Conservation (phyloP, 2,888 invertebrate genomes). For the Fragum sueziense region DNA sequence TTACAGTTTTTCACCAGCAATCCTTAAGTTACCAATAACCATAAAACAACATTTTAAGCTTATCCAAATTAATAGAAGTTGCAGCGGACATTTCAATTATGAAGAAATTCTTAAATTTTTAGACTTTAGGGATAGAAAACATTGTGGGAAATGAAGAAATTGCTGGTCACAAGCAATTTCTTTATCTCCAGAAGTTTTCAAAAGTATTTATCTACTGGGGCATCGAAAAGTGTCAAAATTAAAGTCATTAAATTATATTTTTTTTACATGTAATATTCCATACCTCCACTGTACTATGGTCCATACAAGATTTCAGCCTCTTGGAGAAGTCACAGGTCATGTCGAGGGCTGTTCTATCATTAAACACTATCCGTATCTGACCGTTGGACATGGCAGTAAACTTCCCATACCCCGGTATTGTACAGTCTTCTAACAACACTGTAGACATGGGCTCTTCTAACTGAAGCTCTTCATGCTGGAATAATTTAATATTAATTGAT, state of each 20-base stretch:
- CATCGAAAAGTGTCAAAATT: too few species aligned
- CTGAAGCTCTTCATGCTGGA: conserved; percentile 62
- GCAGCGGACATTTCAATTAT: too few species aligned
- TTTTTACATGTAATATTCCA: too few species aligned
- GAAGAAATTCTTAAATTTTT: too few species aligned
- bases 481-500: neutral
- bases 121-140: neutral
- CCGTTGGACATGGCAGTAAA: conserved; percentile 79
- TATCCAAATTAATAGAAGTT: too few species aligned
- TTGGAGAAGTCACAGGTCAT: conserved; percentile 73
- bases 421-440: conserved; percentile 73
- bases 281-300: conserved; percentile 58
- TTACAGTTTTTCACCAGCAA: too few species aligned
- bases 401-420: conserved; percentile 73
- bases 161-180: neutral
- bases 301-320: conserved; percentile 59
- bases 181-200: neutral
- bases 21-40: too few species aligned
- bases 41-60: too few species aligned
- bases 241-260: too few species aligned
- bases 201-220: too few species aligned
- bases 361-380: conserved; percentile 75
- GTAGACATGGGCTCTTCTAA: conserved; percentile 68
- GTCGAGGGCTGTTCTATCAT: conserved; percentile 77
- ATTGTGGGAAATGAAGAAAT: neutral